These are phyloP conservation scores for Orchestia grillus DNA, from an alignment of 1,140 invertebrate species.

Conservation along the genomic window DNA sequence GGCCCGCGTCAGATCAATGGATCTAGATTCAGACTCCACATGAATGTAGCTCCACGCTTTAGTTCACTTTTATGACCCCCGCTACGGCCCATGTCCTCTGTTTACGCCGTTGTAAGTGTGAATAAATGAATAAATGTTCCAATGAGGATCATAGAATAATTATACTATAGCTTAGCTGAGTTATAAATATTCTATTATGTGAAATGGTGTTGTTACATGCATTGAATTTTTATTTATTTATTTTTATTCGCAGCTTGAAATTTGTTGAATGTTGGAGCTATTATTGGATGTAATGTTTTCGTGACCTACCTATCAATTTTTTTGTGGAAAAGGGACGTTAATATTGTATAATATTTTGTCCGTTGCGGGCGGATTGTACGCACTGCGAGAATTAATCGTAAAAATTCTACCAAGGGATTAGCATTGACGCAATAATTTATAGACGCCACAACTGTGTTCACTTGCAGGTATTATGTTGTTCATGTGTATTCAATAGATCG, in stretches of 20 bases:
- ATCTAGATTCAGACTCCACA: neutral
- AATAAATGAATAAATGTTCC: neutral
- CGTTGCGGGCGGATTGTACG: too few relatives aligned
- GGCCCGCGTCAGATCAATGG: neutral
- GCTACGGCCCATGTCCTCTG: neutral
- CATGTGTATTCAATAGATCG: too few relatives aligned
- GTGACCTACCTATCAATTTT: too few relatives aligned
- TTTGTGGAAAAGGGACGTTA: too few relatives aligned
- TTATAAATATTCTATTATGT: too few relatives aligned
- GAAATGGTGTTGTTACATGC: neutral
- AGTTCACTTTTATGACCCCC: neutral
- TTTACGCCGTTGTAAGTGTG: neutral
- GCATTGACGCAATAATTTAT: too few relatives aligned
- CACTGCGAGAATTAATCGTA: too few relatives aligned
- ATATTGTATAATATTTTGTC: too few relatives aligned
- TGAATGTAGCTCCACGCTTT: neutral
- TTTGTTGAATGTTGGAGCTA: neutral
- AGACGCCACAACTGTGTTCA: too few relatives aligned
- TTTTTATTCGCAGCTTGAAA: neutral
- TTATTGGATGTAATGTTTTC: too few relatives aligned
- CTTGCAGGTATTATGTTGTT: too few relatives aligned
- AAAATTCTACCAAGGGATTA: too few relatives aligned
- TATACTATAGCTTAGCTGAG: neutral
- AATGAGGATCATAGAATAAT: neutral
- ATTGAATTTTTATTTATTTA: neutral